phyloP scores from a whole-genome alignment of 1,140 invertebrate species.

The Scaptomyza hsui region DNA sequence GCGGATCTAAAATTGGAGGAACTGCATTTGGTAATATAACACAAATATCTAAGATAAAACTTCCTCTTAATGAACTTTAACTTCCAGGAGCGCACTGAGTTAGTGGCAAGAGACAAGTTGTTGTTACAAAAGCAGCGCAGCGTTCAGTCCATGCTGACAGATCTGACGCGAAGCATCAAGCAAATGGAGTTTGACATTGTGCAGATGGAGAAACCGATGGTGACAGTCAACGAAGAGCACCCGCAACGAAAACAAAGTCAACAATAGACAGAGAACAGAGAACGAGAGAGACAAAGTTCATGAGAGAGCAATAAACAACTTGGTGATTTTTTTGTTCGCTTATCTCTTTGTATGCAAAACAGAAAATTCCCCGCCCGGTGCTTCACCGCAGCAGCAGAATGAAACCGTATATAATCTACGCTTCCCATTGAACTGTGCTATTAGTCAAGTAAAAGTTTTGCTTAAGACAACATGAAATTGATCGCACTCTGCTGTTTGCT shows the following conservation, averaged over 20 bases:
- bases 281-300: background rate
- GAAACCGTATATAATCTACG: conserved; percentile 43
- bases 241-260: background rate
- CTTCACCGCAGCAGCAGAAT: conserved; percentile 21
- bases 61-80: too few species aligned
- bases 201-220: background rate
- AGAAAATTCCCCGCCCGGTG: conserved; percentile 39
- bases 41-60: too few species aligned
- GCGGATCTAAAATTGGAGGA: conserved; percentile 45
- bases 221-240: background rate
- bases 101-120: background rate
- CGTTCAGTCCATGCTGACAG: conserved; percentile 46
- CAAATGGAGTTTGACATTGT: conserved; percentile 55
- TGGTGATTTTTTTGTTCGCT: conserved; percentile 35
- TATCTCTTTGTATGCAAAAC: conserved; percentile 15
- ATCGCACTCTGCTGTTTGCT: conserved; percentile 43
- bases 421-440: background rate
- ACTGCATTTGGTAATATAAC: conserved; percentile 34
- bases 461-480: conserved; percentile 51
- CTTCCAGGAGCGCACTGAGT: conserved; percentile 36
- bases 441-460: background rate
- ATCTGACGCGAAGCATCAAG: conserved; percentile 55
- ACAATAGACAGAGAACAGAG: conserved; percentile 2
- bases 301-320: conserved; percentile 22
- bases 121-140: conserved; percentile 32